These are phyloP conservation scores for Sminthurides bifidus DNA, from an alignment of 1,140 invertebrate species.

Conservation along the genomic window DNA sequence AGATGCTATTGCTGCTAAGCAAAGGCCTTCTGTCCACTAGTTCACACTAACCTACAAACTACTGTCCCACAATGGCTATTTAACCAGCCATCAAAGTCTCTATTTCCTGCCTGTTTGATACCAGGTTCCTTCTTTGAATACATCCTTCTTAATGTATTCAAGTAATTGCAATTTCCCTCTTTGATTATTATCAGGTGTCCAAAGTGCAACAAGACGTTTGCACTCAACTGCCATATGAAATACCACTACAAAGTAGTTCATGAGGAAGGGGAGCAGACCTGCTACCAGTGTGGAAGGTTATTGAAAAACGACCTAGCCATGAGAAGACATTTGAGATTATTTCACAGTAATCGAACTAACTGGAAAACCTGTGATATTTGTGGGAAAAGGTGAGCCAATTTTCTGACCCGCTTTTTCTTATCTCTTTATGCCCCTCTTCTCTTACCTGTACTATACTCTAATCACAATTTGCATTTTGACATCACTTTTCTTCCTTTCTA, in stretches of 20 bases:
- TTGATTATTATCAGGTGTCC: constrained; percentile 5
- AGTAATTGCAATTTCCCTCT: neutral
- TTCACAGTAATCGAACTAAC: constrained; percentile 19
- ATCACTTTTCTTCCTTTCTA: no score
- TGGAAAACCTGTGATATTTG: constrained; percentile 23
- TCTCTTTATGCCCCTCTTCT: no score
- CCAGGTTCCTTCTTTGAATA: no score
- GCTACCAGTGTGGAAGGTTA: constrained; percentile 15
- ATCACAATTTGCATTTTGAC: no score
- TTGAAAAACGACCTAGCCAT: constrained; percentile 24
- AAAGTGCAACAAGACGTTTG: constrained; percentile 20
- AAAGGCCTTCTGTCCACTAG: no score
- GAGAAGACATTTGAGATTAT: constrained; percentile 16
- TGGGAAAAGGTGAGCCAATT: constrained; percentile 14
- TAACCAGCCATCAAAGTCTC: no score
- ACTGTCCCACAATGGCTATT: no score
- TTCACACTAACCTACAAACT: no score
- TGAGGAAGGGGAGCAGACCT: constrained; percentile 15
- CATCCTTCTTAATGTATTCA: neutral
- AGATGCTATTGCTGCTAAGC: no score
- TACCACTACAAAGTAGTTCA: constrained; percentile 24
- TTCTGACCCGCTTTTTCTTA: neutral
- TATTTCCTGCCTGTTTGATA: no score
- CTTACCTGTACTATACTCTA: no score
- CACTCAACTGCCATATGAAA: constrained; percentile 22